Evolutionary conservation across 1,140 invertebrate species (phyloP).

Genomic region (Leptoteleia sp.): DNA sequence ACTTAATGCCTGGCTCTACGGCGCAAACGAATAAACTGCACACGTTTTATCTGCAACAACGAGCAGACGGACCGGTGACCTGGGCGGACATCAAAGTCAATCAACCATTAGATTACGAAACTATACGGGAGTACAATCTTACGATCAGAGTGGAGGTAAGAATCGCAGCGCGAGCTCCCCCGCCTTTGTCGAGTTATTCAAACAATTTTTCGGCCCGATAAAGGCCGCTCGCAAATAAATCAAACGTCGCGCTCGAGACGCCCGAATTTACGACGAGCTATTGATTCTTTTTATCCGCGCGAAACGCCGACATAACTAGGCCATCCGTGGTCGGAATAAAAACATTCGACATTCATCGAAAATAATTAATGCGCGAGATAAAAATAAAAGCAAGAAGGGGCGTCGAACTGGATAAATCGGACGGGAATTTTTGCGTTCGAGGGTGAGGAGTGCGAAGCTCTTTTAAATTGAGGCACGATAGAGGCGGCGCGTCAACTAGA

Average conservation of each 20-base stretch:
- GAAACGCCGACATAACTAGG: constrained; percentile 31
- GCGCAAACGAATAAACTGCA: constrained; percentile 97
- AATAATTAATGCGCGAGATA: too few relatives aligned
- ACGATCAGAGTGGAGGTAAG: constrained; percentile 96
- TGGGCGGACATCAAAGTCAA: constrained; percentile 98
- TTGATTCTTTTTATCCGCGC: constrained; percentile 37
- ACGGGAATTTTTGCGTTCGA: too few relatives aligned
- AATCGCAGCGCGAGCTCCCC: constrained; percentile 48
- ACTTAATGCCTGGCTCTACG: constrained; percentile 95
- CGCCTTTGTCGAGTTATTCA: background rate
- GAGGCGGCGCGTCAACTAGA: constrained; percentile 32
- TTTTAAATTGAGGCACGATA: constrained; percentile 43
- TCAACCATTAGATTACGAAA: constrained; percentile 96
- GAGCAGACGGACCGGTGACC: constrained; percentile 92
- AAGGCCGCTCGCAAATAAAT: constrained; percentile 37
- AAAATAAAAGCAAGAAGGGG: too few relatives aligned
- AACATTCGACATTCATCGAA: too few relatives aligned
- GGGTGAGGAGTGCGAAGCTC: too few relatives aligned
- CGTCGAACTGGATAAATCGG: too few relatives aligned
- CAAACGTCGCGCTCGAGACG: constrained; percentile 27
- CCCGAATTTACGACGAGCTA: constrained; percentile 53
- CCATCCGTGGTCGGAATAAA: too few relatives aligned
- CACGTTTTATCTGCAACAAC: constrained; percentile 96
- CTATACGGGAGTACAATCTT: constrained; percentile 96
- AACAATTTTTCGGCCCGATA: background rate